Evolutionary conservation across 1,140 invertebrate genomes (phyloP), one percentile per base, ranked within the genome.

Genomic region (Heliconius congener): DNA sequence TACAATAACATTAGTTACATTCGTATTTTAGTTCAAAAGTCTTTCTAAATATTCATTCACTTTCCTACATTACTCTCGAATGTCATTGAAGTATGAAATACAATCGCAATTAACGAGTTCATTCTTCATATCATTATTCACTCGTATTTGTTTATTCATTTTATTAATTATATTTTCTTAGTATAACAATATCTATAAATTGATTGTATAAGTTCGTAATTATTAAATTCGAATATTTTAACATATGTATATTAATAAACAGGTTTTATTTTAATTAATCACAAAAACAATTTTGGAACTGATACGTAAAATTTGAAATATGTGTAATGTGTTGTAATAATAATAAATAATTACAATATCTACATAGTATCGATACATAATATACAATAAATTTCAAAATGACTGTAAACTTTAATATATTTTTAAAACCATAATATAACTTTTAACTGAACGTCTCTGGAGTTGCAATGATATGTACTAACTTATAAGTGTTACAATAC

Each of bases 181-280:
- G 90, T 94, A 94, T 94, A 94, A 92, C 91, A 94, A 93, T 94
- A 94, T 94, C 93, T 94, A 94, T 94, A 94, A 94, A 93, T 94
- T 90, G 92, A 92, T 91, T 94, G 93, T 94, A 94, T 94, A 94
- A 94, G 93, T 93, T 93, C 91, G 90, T 94, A 94, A 94, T 94
- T 94, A 94, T 94, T 94, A 94, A 94, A 94, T 94, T 94, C 93
- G 93, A 94, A 94, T 94, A 94, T 94, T 94, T 94, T 94, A 94
- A 94, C 93, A 94, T 94, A 94, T 94, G 93, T 94, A 94, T 94
- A 94, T 94, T 94, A 94, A 94, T 94, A 94, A 94, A 94, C 92
- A 91, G 86, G 91, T 93, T 93, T 94, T 93, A 94, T 93, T 93
- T 93, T 86, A 87, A 90, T 92, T 89, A 92, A 91, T 91, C 87